A percentile compares a stretch with the other conserved stretches of the same genome.
Evolutionary conservation across 2,113 vertebrate species (phyloP).

Genomic region (Muscicapa adusta): DNA sequence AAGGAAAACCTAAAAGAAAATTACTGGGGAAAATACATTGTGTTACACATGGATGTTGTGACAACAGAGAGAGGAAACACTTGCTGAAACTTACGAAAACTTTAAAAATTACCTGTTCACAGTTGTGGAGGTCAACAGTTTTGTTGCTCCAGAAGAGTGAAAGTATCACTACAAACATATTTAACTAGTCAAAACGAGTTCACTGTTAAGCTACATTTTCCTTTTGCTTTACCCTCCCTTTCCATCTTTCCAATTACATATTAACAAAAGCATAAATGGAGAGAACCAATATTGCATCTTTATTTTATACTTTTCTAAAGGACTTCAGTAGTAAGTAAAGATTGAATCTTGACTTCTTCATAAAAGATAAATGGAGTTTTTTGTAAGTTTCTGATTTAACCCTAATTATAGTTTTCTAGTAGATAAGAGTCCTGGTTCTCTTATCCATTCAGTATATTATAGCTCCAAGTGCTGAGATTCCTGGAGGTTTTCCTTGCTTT

Average conservation of each 20-base stretch:
- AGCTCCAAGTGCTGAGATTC: background rate
- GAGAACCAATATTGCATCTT: background rate
- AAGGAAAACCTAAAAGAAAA: background rate
- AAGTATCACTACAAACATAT: background rate
- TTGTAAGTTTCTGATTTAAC: background rate
- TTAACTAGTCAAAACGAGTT: background rate
- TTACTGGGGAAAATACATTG: background rate
- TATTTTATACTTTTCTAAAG: background rate
- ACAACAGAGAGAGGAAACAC: background rate
- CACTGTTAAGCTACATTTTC: background rate
- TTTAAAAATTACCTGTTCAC: background rate
- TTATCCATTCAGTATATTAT: background rate
- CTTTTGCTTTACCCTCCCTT: background rate
- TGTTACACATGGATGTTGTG: background rate
- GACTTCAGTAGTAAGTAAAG: background rate
- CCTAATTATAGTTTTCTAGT: background rate
- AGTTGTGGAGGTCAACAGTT: background rate
- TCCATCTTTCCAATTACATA: background rate
- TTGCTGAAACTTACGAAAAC: background rate
- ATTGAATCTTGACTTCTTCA: background rate
- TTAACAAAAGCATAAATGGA: background rate
- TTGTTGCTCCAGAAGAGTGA: background rate
- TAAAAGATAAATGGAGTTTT: background rate
- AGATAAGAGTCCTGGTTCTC: background rate
- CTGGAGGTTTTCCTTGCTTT: background rate